phyloP scores from a whole-genome alignment of 2,797 vertebrate species.

The Nyctalus aviator region DNA sequence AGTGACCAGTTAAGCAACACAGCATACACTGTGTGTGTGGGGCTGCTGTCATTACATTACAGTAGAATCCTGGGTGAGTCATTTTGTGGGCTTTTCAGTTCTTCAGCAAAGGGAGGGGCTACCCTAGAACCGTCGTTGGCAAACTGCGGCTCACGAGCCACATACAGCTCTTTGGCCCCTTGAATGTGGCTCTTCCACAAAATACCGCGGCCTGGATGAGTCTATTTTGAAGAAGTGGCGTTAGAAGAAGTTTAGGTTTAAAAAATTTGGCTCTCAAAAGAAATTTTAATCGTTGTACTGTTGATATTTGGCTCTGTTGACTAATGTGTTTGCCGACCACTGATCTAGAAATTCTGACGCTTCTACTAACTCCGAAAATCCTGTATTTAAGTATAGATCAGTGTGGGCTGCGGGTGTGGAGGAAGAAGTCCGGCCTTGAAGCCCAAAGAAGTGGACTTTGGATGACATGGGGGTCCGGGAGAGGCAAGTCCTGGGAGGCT shows the following conservation, averaged over 20 bases:
- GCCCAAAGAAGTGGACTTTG: neutral
- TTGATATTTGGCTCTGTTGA: too few relatives aligned
- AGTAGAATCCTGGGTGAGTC: neutral
- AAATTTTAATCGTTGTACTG: too few relatives aligned
- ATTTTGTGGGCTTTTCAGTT: neutral
- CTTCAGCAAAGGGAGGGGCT: neutral
- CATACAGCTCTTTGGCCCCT: too few relatives aligned
- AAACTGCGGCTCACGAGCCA: too few relatives aligned
- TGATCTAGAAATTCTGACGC: neutral
- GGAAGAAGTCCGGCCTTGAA: neutral
- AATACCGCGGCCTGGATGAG: too few relatives aligned
- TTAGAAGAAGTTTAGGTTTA: too few relatives aligned
- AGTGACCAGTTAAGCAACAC: neutral
- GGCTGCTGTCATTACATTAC: too few relatives aligned
- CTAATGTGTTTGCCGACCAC: too few relatives aligned
- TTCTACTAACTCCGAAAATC: neutral
- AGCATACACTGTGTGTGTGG: accelerated
- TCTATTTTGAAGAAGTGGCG: too few relatives aligned
- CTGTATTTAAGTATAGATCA: neutral
- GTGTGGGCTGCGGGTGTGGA: neutral
- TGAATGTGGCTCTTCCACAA: too few relatives aligned
- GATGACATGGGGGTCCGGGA: neutral
- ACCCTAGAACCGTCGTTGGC: neutral
- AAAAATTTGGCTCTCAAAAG: too few relatives aligned
- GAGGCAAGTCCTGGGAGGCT: neutral